These are phyloP conservation scores for Lasioglossum calceatum DNA, from an alignment of 2,888 invertebrate genomes.

Conservation along the genomic window DNA sequence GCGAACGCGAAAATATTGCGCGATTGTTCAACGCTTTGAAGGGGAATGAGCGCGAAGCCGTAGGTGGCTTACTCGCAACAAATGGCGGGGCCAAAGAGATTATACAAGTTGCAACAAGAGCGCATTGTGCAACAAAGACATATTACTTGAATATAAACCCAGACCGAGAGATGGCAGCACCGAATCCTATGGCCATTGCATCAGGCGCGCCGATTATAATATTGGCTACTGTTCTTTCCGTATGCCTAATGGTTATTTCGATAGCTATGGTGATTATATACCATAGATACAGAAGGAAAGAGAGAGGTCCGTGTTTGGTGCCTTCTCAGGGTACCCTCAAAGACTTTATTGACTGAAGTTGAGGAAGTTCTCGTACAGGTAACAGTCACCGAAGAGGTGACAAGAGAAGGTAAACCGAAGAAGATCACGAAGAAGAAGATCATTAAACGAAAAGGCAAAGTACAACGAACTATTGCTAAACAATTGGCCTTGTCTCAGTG, in stretches of 20 bases:
- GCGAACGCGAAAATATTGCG: too few relatives aligned
- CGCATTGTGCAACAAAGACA: constrained; percentile 92
- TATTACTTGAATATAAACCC: constrained; percentile 87
- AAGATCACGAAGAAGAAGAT: too few relatives aligned
- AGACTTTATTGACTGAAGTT: constrained; percentile 92
- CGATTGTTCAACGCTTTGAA: too few relatives aligned
- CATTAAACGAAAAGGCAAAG: too few relatives aligned
- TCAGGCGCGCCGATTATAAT: constrained; percentile 88
- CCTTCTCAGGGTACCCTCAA: constrained; percentile 84
- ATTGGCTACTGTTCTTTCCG: constrained; percentile 89
- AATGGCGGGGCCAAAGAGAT: too few relatives aligned
- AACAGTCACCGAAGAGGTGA: too few relatives aligned
- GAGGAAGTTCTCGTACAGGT: too few relatives aligned
- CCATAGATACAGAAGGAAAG: constrained; percentile 86
- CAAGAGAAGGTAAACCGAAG: too few relatives aligned
- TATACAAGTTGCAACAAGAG: constrained; percentile 93
- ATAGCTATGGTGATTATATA: constrained; percentile 89
- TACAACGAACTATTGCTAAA: constrained; percentile 96
- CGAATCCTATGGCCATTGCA: constrained; percentile 85
- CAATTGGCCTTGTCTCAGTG: constrained; percentile 94
- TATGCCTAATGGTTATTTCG: constrained; percentile 89
- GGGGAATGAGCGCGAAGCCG: too few relatives aligned
- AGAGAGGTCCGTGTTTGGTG: constrained; percentile 80
- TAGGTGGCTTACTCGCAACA: too few relatives aligned
- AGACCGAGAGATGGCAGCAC: constrained; percentile 84